Evolutionary conservation across 2,888 invertebrate genomes (phyloP), one percentile per base, ranked within the genome.

Genomic region (Biston betularia): DNA sequence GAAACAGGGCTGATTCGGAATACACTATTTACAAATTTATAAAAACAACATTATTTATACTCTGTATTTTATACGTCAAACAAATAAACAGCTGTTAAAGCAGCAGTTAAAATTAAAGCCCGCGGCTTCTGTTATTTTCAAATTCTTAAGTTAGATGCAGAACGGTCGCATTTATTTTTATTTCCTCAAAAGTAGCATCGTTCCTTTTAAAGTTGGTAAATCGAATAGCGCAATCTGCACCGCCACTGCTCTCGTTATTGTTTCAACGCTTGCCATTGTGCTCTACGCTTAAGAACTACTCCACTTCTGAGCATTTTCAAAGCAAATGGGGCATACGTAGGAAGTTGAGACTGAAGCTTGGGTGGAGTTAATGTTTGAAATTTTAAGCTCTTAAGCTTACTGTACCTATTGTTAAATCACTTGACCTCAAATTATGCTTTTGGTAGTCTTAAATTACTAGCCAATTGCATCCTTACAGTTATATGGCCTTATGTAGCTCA

Each of bases 181-280:
- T 42, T 24, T 15, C 0, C 12, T 12, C 45, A 46, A 48, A 57
- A 45, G 67, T 55, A 60, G 68, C 65, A 63, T 80, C 82, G 79
- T 65, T 65, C 12, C 2, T 15, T 78, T 42, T 81, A 81, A 84
- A 81, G 6, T 46, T 40, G 46, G 14, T 44, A 57, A 63, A 68
- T 70, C 69, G 67, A 75, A 78, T 52, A 68, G 78, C 69, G 76
- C 79, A 79, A 78, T 79, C 77, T 75, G 69, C 70, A 70, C 69
- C 72, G 79, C 81, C 79, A 81, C 75, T 83, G 79, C 76, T 62
- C 82, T 78, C 78, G 78, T 82, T 84, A 83, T 86, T 87, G 85
- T 85, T 86, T 82, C 80, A 80, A 74, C 73, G 71, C 65, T 71
- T 66, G 73, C 77, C 72, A 80, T 80, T 78, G 82, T 79, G 63